phyloP scores from a whole-genome alignment of 2,113 vertebrate genomes.

The Sorex fumeus region DNA sequence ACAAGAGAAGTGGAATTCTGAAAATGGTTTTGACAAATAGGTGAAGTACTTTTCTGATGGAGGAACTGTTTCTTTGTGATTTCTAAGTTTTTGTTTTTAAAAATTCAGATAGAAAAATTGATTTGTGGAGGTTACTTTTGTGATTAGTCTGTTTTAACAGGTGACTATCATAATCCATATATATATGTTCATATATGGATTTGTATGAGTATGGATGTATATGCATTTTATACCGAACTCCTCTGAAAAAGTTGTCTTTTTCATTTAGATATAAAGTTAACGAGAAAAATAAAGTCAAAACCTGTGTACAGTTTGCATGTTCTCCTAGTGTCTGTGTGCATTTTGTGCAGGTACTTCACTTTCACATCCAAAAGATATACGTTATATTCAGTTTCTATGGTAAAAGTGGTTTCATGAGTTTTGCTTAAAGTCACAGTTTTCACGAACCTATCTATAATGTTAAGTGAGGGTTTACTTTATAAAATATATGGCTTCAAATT shows the following conservation, averaged over 20 bases:
- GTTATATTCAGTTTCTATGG: not conserved
- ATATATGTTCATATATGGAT: not conserved
- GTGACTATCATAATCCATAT: not conserved
- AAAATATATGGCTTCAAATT: not conserved
- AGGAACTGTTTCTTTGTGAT: not conserved
- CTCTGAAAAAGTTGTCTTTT: not conserved
- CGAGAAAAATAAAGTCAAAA: not conserved
- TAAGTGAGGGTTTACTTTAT: not conserved
- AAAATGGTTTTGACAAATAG: constrained; percentile 59
- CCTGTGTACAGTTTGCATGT: not conserved
- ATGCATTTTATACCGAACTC: not conserved
- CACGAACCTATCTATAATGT: not conserved
- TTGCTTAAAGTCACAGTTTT: not conserved
- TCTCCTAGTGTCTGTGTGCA: not conserved
- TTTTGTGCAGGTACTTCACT: not conserved
- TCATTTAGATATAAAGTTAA: not conserved
- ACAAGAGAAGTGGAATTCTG: constrained; percentile 61
- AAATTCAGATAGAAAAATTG: constrained; percentile 15
- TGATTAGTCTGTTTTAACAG: not conserved
- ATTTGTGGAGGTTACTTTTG: not conserved
- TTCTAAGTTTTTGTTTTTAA: constrained; percentile 47
- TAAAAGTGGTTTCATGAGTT: not conserved
- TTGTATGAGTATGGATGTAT: not conserved
- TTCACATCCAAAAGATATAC: not conserved
- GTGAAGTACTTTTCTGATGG: constrained; percentile 34